These are phyloP conservation scores for Sepiola atlantica DNA, from an alignment of 2,888 invertebrate genomes.

Conservation along the genomic window DNA sequence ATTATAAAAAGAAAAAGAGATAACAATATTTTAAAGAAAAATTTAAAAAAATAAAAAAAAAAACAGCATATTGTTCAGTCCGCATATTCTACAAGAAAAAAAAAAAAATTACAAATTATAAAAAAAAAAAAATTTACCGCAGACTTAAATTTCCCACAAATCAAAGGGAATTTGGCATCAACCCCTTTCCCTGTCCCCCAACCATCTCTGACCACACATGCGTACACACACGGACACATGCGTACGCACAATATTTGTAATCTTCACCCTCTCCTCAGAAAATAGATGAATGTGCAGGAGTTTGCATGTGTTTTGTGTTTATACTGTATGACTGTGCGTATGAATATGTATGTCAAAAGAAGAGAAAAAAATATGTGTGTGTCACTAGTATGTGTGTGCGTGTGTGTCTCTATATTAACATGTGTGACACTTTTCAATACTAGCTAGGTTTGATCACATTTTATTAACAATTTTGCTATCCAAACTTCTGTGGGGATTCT, in stretches of 20 bases:
- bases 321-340: neutral
- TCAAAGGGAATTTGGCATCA: neutral
- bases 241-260: neutral
- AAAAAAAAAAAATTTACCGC: neutral
- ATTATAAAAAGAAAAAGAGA: neutral
- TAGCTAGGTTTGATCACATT: conserved; percentile 32
- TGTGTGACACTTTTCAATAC: conserved; percentile 16
- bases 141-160: conserved; percentile 20
- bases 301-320: neutral
- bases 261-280: neutral
- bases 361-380: too few relatives aligned
- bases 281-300: neutral
- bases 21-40: conserved; percentile 8
- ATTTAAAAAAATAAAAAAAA: neutral
- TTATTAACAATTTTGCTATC: neutral
- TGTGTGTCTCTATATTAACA: neutral
- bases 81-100: conserved; percentile 24
- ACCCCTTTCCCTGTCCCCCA: neutral
- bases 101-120: neutral
- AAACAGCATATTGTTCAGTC: conserved; percentile 32
- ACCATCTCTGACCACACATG: neutral
- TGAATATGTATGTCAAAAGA: too few relatives aligned
- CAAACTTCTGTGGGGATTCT: neutral
- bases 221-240: neutral
- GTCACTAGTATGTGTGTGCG: neutral